These are phyloP conservation scores for Callinectes sapidus DNA, from an alignment of 2,888 invertebrate species.

Conservation along the genomic window DNA sequence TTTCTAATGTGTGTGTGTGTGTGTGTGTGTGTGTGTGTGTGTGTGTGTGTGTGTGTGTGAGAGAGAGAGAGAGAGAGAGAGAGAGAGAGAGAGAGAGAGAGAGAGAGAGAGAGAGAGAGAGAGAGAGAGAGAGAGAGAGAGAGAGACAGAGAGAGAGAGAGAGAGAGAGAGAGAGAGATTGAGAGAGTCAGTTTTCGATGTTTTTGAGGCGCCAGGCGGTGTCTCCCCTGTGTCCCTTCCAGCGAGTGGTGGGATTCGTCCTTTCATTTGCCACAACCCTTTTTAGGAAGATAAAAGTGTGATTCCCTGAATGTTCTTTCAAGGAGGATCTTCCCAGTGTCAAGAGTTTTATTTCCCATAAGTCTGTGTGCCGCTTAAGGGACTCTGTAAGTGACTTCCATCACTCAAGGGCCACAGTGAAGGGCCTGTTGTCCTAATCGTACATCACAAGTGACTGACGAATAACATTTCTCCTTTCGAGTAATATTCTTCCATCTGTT, in stretches of 20 bases:
- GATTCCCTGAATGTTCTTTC: neutral
- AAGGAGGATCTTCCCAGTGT: neutral
- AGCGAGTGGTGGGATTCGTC: neutral
- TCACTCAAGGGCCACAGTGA: neutral
- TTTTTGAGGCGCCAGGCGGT: neutral
- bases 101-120: too few species aligned
- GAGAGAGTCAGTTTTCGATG: too few species aligned
- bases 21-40: slow-evolving; percentile 25
- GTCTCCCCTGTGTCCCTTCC: neutral
- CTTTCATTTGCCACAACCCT: neutral
- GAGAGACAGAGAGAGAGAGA: neutral
- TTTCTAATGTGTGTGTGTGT: neutral
- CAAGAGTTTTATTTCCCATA: neutral
- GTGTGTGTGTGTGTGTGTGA: slow-evolving; percentile 21
- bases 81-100: too few species aligned
- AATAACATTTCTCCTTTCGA: neutral
- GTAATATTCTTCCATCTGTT: neutral
- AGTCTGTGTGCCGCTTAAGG: neutral
- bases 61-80: neutral
- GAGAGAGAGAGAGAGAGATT: neutral
- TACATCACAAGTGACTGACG: neutral
- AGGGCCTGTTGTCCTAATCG: neutral
- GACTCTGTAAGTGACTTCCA: neutral
- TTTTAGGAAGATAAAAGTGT: neutral
- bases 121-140: neutral